phyloP scores from a whole-genome alignment of 1,140 invertebrate species.

The Procambarus clarkii region DNA sequence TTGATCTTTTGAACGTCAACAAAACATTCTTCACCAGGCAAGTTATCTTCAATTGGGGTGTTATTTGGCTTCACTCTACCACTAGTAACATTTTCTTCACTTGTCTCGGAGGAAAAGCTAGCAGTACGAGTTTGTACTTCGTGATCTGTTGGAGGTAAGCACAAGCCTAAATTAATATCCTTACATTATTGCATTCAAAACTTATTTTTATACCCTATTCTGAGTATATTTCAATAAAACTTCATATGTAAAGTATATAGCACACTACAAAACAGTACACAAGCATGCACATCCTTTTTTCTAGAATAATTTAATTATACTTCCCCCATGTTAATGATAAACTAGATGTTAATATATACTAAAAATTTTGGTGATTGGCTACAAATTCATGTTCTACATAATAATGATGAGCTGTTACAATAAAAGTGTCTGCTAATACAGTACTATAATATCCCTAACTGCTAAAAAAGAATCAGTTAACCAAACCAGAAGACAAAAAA shows the following conservation, averaged over 20 bases:
- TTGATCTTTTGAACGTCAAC: no score
- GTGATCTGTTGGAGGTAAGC: conserved; percentile 33
- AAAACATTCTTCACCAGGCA: neutral
- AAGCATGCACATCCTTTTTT: neutral
- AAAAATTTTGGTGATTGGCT: neutral
- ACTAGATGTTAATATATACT: neutral
- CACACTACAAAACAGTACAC: conserved; percentile 2
- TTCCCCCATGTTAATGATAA: neutral
- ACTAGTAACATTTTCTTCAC: neutral
- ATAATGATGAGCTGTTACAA: neutral
- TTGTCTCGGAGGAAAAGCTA: conserved; percentile 61
- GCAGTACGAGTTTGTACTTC: conserved; percentile 54
- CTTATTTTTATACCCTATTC: neutral
- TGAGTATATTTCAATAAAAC: neutral
- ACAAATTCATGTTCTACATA: neutral
- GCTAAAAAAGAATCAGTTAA: neutral
- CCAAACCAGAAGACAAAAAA: conserved; percentile 23
- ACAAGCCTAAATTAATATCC: neutral
- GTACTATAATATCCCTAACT: neutral
- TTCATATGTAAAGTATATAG: conserved; percentile 1
- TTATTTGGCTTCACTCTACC: neutral
- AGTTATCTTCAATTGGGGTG: neutral
- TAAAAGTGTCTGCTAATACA: neutral
- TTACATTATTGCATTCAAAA: neutral
- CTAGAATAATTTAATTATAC: neutral